phyloP scores from a whole-genome alignment of 2,888 invertebrate genomes.

The Eupithecia dodoneata region DNA sequence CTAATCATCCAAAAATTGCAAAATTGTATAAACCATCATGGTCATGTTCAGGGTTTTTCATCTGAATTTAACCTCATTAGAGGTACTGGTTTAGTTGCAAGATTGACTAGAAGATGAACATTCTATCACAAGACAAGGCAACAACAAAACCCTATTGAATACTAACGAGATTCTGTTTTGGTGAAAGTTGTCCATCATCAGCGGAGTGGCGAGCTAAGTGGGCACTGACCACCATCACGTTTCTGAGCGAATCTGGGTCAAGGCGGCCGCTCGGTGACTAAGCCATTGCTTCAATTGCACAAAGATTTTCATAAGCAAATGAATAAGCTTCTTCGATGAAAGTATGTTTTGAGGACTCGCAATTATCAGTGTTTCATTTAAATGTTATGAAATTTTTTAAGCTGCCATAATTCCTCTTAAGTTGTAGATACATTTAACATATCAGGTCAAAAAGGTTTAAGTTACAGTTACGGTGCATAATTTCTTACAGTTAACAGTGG shows the following conservation, averaged over 20 bases:
- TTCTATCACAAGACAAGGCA: slow-evolving; percentile 44
- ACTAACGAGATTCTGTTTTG: slow-evolving; percentile 64
- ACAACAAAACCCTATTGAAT: slow-evolving; percentile 34
- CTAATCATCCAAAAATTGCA: slow-evolving; percentile 30
- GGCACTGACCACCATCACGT: slow-evolving; percentile 70
- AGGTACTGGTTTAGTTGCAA: not conserved
- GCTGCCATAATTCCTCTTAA: not conserved
- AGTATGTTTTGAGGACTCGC: slow-evolving; percentile 40
- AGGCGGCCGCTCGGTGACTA: slow-evolving; percentile 73
- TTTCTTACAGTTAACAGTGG: not conserved
- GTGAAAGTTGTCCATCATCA: slow-evolving; percentile 80
- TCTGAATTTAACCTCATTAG: slow-evolving; percentile 23
- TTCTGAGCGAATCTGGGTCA: slow-evolving; percentile 70
- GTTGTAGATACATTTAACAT: not conserved
- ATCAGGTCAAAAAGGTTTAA: not conserved
- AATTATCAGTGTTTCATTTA: slow-evolving; percentile 29
- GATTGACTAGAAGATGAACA: not conserved
- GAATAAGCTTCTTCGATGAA: slow-evolving; percentile 48
- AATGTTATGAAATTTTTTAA: slow-evolving; percentile 33
- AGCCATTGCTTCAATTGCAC: slow-evolving; percentile 62
- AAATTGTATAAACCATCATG: slow-evolving; percentile 37
- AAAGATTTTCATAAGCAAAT: slow-evolving; percentile 53
- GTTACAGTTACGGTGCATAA: not conserved
- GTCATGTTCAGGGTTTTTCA: slow-evolving; percentile 37
- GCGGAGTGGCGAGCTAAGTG: slow-evolving; percentile 46